phyloP scores from a whole-genome alignment of 2,888 invertebrate genomes.

The Bembecia ichneumoniformis region DNA sequence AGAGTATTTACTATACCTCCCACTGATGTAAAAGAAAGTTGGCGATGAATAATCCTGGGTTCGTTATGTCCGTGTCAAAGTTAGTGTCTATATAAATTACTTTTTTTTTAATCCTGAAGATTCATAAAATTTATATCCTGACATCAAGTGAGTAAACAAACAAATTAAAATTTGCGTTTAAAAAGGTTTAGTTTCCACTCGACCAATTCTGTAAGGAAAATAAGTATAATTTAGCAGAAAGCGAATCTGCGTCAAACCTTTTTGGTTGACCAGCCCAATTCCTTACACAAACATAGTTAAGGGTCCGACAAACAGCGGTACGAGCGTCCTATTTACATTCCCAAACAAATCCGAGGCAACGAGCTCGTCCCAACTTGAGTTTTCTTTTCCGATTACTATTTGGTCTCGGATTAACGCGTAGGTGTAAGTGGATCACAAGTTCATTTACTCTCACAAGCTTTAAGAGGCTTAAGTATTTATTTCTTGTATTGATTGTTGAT shows the following conservation, averaged over 20 bases:
- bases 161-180: too few species aligned
- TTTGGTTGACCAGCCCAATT: conserved; percentile 30
- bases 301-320: conserved; percentile 33
- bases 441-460: background rate
- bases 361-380: conserved; percentile 30
- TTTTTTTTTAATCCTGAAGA: too few species aligned
- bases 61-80: too few species aligned
- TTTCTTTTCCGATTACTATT: conserved; percentile 18
- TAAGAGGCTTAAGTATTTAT: background rate
- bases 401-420: background rate
- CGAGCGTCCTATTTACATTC: conserved; percentile 32
- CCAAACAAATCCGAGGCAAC: conserved; percentile 44
- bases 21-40: too few species aligned
- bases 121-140: too few species aligned
- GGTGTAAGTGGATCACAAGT: background rate
- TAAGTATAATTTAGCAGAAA: conserved; percentile 13
- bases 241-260: conserved; percentile 23
- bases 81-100: too few species aligned
- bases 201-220: too few species aligned
- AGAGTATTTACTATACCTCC: too few species aligned
- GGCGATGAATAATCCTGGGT: too few species aligned
- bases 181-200: too few species aligned
- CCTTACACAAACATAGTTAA: conserved; percentile 50
- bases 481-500: background rate
- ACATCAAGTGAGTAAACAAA: too few species aligned